phyloP scores from a whole-genome alignment of 2,113 vertebrate species.

The Pteruthius melanotis region DNA sequence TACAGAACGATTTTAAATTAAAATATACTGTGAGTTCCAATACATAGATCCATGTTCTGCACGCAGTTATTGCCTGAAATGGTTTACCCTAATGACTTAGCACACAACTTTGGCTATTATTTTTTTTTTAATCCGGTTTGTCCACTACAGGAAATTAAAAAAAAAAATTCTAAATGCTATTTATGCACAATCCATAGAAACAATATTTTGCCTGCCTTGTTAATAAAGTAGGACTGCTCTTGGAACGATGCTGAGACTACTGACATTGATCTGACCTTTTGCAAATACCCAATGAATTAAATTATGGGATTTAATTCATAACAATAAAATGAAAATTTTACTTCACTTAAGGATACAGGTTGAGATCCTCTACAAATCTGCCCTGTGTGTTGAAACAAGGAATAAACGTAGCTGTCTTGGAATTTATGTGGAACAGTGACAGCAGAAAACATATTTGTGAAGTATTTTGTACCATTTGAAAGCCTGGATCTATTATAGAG shows the following conservation, averaged over 20 bases:
- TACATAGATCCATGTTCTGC: neutral
- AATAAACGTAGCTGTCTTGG: neutral
- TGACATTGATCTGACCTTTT: neutral
- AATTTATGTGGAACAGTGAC: neutral
- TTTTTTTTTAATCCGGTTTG: neutral
- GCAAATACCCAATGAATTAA: neutral
- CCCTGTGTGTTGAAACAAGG: neutral
- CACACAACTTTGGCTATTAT: neutral
- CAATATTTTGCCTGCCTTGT: neutral
- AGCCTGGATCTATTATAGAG: neutral
- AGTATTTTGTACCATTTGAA: neutral
- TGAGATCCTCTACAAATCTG: neutral
- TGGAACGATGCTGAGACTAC: neutral
- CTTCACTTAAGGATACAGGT: neutral
- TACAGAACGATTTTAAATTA: constrained; percentile 24
- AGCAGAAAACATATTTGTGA: neutral
- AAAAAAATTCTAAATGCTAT: neutral
- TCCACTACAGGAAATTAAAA: constrained; percentile 59
- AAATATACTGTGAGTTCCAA: neutral
- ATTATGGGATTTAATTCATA: neutral
- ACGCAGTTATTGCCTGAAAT: neutral
- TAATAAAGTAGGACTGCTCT: constrained; percentile 11
- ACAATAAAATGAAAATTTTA: neutral
- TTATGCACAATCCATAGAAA: constrained; percentile 33
- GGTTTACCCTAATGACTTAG: neutral